These are phyloP conservation scores for Eupithecia subfuscata DNA, from an alignment of 2,888 invertebrate genomes.

Conservation along the genomic window DNA sequence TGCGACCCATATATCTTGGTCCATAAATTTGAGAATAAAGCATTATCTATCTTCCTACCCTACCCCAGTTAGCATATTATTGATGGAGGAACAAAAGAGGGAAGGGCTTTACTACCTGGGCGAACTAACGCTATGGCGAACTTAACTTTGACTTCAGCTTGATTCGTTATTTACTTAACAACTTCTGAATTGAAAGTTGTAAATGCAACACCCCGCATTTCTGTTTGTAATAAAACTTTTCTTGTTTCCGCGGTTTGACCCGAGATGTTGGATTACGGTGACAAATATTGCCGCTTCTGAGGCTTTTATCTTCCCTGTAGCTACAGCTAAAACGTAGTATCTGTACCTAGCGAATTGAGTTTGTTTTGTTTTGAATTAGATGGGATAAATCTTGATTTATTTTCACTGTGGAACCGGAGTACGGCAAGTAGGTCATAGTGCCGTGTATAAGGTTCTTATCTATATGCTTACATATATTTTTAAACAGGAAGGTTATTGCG, in stretches of 20 bases:
- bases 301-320: conserved; percentile 35
- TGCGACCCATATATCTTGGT: not conserved
- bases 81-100: not conserved
- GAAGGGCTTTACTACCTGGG: not conserved
- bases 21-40: not conserved
- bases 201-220: conserved; percentile 19
- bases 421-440: not conserved
- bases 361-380: conserved; percentile 30
- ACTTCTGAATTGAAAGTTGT: conserved; percentile 12
- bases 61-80: not conserved
- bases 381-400: conserved; percentile 28
- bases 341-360: conserved; percentile 30
- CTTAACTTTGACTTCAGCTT: conserved; percentile 1
- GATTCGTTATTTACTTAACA: conserved; percentile 14
- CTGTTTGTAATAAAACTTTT: conserved; percentile 55
- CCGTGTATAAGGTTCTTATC: not conserved
- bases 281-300: conserved; percentile 48
- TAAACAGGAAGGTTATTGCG: no score
- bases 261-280: conserved; percentile 54
- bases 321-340: conserved; percentile 27
- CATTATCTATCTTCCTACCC: conserved; percentile 1
- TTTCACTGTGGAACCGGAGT: not conserved
- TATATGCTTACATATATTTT: not conserved
- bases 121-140: conserved; percentile 1
- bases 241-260: conserved; percentile 59